Conservation (phyloP, 1,140 invertebrate species). For the Heliconius himera region DNA sequence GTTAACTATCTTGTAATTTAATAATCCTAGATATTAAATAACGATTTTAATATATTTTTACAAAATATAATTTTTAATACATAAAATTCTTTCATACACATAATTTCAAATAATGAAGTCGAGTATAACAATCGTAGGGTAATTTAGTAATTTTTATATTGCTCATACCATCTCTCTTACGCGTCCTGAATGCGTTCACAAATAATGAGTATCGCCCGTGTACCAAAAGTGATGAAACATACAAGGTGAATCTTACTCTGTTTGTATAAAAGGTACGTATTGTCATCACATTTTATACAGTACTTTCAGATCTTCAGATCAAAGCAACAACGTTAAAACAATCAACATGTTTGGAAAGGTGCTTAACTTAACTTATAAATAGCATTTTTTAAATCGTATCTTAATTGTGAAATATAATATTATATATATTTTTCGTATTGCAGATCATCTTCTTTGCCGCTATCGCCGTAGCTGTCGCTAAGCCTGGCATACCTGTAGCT, state of each 20-base stretch:
- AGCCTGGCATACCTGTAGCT: slow-evolving; percentile 65
- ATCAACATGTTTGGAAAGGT: slow-evolving; percentile 73
- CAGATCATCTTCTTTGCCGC: slow-evolving; percentile 66
- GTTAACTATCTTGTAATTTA: no score
- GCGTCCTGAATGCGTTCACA: slow-evolving; percentile 61
- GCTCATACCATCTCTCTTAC: slow-evolving; percentile 2
- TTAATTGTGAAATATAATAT: background rate
- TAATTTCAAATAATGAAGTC: background rate
- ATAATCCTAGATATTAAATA: no score
- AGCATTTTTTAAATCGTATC: background rate
- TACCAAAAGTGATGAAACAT: slow-evolving; percentile 65
- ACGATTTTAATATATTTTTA: no score
- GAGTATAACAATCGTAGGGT: background rate
- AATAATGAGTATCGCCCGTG: slow-evolving; percentile 35
- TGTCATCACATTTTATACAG: slow-evolving; percentile 60
- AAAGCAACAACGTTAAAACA: slow-evolving; percentile 53
- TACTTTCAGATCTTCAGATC: slow-evolving; percentile 59
- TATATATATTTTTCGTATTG: slow-evolving; percentile 38
- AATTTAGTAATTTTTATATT: background rate
- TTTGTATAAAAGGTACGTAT: slow-evolving; percentile 74
- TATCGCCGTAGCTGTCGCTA: slow-evolving; percentile 65
- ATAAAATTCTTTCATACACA: background rate
- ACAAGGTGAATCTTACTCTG: slow-evolving; percentile 76
- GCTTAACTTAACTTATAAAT: background rate
- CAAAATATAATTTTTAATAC: no score